A percentile compares a stretch with the other conserved stretches of the same genome.
phyloP scores from a whole-genome alignment of 2,113 vertebrate genomes.

The Epinephelus moara region DNA sequence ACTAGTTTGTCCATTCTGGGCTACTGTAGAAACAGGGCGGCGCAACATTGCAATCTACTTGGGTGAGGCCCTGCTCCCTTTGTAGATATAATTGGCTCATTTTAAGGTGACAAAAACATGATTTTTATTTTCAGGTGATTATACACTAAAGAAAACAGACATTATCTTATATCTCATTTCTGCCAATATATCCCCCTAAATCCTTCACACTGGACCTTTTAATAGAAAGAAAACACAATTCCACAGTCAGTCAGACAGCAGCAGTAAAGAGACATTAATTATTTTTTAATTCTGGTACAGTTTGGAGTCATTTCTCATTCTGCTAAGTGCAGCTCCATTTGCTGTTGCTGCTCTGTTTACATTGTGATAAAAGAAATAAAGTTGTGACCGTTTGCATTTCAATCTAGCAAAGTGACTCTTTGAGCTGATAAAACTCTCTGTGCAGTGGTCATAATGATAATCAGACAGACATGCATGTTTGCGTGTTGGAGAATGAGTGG shows the following conservation, averaged over 20 bases:
- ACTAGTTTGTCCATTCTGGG: no score
- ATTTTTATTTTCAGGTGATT: no score
- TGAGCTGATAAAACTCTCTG: background rate
- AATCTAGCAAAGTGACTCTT: constrained; percentile 17
- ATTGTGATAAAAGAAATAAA: constrained; percentile 4
- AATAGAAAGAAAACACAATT: background rate
- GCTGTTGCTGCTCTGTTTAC: background rate
- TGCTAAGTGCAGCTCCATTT: background rate
- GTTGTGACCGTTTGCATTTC: background rate
- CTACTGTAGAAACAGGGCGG: no score
- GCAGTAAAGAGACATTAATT: background rate
- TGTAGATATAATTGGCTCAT: no score
- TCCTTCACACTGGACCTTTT: background rate
- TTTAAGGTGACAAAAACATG: no score
- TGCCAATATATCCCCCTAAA: no score
- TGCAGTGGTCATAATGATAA: background rate
- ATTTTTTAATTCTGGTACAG: background rate
- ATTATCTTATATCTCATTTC: no score
- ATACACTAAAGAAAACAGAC: no score
- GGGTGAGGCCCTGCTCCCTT: no score
- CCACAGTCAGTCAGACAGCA: background rate
- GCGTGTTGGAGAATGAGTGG: background rate
- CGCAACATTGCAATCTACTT: no score
- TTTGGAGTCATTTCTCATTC: background rate
- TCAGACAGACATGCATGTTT: background rate